phyloP scores from a whole-genome alignment of 2,888 invertebrate genomes.

The Agrochola lota region DNA sequence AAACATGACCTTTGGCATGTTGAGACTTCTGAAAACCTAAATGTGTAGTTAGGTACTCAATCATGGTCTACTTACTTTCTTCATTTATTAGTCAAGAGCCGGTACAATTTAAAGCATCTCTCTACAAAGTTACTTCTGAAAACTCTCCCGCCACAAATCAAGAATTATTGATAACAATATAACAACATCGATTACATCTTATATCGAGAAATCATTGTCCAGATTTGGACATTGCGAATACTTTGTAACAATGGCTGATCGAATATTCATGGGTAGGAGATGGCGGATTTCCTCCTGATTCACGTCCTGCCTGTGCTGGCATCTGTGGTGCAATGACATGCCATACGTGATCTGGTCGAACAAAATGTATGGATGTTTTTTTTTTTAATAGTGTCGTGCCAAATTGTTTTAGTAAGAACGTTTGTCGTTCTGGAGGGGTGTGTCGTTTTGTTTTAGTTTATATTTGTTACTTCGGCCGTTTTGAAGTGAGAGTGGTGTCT shows the following conservation, averaged over 20 bases:
- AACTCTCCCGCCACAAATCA: background rate
- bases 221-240: conserved; percentile 62
- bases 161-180: conserved; percentile 41
- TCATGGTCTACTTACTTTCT: background rate
- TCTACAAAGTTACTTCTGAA: conserved; percentile 5
- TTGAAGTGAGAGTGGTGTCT: background rate
- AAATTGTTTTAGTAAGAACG: conserved; percentile 7
- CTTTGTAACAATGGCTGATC: conserved; percentile 77
- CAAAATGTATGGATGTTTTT: conserved; percentile 44
- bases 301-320: conserved; percentile 61
- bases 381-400: conserved; percentile 3
- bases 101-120: background rate
- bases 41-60: background rate
- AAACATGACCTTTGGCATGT: no score
- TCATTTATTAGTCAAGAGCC: background rate
- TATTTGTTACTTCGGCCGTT: background rate
- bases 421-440: background rate
- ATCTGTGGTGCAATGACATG: conserved; percentile 67
- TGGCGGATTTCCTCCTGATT: conserved; percentile 83
- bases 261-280: conserved; percentile 78
- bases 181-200: conserved; percentile 57
- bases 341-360: conserved; percentile 63
- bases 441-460: background rate
- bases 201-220: conserved; percentile 54
- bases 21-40: background rate